Evolutionary conservation across 53 echinoderm and acorn worm genomes (phyloP), one percentile per base, ranked within the genome.

Genomic region (Hippasteria phrygiana): DNA sequence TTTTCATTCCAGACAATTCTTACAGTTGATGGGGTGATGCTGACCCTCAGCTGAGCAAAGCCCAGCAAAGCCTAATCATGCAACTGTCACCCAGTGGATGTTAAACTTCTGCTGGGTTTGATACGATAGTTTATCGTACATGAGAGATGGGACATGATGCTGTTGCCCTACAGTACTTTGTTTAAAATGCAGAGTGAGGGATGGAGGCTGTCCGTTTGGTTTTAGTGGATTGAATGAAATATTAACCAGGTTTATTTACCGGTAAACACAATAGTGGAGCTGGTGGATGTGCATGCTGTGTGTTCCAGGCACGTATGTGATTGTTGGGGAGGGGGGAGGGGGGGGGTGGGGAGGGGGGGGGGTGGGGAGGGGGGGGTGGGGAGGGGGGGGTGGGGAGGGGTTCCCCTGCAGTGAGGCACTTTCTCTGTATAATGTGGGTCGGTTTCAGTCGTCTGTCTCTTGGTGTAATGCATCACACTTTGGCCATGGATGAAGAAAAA

Each of bases 351-450:
- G n/a, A n/a, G n/a, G n/a, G n/a, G n/a, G n/a, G n/a, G n/a, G n/a
- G n/a, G n/a, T n/a, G n/a, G n/a, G n/a, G n/a, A n/a, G n/a, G n/a
- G n/a, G n/a, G n/a, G n/a, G n/a, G n/a, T n/a, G n/a, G n/a, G n/a
- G n/a, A n/a, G n/a, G n/a, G n/a, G n/a, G 9, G 18, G 69, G 36
- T 1, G 17, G 37, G 69, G 36, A 31, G 14, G 31, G 29, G 8
- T 65, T 27, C n/a, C n/a, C n/a, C n/a, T 17, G 65, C 9, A 0
- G 14, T 5, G 33, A 16, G 26, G 33, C 69, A 67, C 69, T 67
- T 10, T 17, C 34, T 67, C 33, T 67, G 69, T 67, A 35, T 67
- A 26, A 67, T 35, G 33, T 67, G 69, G 69, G 37, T 59, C 59
- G 26, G 20, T 18, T 51, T 51, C 16, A 20, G 16, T 51, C 20